Evolutionary conservation across 2,113 vertebrate genomes (phyloP).

Genomic region (Macrotus californicus): DNA sequence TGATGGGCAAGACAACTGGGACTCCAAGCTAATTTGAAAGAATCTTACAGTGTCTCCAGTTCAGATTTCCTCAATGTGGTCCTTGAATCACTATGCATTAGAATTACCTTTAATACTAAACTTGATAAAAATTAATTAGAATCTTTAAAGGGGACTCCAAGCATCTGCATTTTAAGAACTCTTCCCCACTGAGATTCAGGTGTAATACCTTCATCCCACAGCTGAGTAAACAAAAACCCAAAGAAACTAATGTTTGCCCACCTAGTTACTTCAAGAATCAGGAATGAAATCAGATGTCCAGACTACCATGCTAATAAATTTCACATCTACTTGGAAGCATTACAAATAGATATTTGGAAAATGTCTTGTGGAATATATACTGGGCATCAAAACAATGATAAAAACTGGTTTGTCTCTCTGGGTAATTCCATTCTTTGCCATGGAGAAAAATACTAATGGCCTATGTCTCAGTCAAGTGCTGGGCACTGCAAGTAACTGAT

Average conservation of each 20-base stretch:
- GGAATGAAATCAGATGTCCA: neutral
- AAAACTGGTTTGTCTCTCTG: neutral
- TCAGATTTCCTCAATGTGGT: neutral
- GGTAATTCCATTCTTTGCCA: neutral
- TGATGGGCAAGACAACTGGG: constrained; percentile 7
- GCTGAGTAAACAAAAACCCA: neutral
- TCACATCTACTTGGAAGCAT: neutral
- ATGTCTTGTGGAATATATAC: neutral
- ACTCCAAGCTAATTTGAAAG: neutral
- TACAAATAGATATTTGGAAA: constrained; percentile 23
- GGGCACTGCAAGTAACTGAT: neutral
- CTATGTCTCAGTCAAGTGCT: neutral
- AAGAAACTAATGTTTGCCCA: neutral
- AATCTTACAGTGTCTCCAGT: neutral
- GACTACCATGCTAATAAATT: neutral
- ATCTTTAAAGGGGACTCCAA: neutral
- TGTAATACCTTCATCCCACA: neutral
- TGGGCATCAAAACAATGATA: neutral
- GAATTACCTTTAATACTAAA: neutral
- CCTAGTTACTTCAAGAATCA: neutral
- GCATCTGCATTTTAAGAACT: neutral
- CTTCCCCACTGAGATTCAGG: neutral
- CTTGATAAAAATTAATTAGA: neutral
- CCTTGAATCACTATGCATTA: neutral
- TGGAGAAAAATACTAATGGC: neutral